Evolutionary conservation across 1,140 invertebrate species (phyloP).

Genomic region (Artemia franciscana): DNA sequence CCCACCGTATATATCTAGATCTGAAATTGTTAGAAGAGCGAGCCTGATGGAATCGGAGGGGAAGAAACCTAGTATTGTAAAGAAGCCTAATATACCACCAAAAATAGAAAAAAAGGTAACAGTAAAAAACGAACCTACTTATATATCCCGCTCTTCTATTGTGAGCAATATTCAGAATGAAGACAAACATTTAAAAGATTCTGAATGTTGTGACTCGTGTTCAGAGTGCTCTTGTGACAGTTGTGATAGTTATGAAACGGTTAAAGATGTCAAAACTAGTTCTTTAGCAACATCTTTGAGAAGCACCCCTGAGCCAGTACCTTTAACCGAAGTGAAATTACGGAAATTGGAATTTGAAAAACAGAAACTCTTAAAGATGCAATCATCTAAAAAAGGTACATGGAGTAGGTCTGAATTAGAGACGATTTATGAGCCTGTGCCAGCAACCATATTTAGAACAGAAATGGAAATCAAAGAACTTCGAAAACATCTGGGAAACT

Average conservation of each 20-base stretch:
- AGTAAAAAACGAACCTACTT: background rate
- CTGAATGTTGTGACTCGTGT: constrained; percentile 1
- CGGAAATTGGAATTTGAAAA: constrained; percentile 7
- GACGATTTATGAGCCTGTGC: constrained; percentile 6
- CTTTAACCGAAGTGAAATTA: constrained; percentile 8
- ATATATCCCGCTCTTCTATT: background rate
- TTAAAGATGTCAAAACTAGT: background rate
- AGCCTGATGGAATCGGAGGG: background rate
- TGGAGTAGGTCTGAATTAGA: background rate
- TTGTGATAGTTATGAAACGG: constrained; percentile 4
- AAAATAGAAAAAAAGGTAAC: background rate
- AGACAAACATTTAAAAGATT: too few species aligned
- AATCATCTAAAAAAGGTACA: constrained; percentile 1
- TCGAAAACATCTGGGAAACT: background rate
- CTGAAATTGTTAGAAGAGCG: constrained; percentile 2
- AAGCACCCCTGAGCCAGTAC: constrained; percentile 8
- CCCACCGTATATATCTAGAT: constrained; percentile 4
- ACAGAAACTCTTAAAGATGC: constrained; percentile 2
- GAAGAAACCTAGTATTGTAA: background rate
- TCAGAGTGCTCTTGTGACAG: constrained; percentile 8
- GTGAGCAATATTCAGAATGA: too few species aligned
- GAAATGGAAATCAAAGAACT: background rate
- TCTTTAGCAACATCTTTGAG: too few species aligned
- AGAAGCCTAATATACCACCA: background rate
- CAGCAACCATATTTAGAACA: background rate